phyloP scores from a whole-genome alignment of 2,888 invertebrate genomes.

The Achlya flavicornis region DNA sequence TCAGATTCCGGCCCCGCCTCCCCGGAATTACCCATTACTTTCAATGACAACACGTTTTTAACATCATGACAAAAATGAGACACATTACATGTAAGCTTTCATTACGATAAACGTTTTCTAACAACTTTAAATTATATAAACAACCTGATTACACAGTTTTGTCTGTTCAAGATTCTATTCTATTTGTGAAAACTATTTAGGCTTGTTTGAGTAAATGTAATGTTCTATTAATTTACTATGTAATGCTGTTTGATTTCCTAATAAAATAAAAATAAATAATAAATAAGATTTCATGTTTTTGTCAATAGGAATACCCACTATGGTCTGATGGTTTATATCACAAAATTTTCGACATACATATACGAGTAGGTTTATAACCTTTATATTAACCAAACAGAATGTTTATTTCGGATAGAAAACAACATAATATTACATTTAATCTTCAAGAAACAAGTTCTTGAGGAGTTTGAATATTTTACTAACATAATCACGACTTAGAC shows the following conservation, averaged over 20 bases:
- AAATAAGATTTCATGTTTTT: too few species aligned
- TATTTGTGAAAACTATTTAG: too few species aligned
- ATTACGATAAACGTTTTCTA: slow-evolving; percentile 77
- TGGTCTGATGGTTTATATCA: not conserved
- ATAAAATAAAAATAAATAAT: too few species aligned
- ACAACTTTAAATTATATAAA: slow-evolving; percentile 69
- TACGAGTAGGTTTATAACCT: too few species aligned
- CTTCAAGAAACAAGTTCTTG: not conserved
- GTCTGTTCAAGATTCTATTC: slow-evolving; percentile 49
- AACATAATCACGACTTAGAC: not conserved
- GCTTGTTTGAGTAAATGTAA: too few species aligned
- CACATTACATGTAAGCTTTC: slow-evolving; percentile 68
- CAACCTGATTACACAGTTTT: slow-evolving; percentile 59
- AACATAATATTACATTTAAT: not conserved
- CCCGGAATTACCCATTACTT: slow-evolving; percentile 77
- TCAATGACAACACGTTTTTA: slow-evolving; percentile 77
- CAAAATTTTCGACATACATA: too few species aligned
- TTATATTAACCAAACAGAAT: too few species aligned
- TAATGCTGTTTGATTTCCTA: too few species aligned
- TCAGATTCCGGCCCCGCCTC: slow-evolving; percentile 66
- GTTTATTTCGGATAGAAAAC: not conserved
- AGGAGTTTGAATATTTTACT: not conserved
- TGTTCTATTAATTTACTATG: too few species aligned
- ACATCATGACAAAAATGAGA: slow-evolving; percentile 59
- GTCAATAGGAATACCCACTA: too few species aligned